Evolutionary conservation across 2,888 invertebrate species (phyloP).

Genomic region (Emmelina monodactyla): DNA sequence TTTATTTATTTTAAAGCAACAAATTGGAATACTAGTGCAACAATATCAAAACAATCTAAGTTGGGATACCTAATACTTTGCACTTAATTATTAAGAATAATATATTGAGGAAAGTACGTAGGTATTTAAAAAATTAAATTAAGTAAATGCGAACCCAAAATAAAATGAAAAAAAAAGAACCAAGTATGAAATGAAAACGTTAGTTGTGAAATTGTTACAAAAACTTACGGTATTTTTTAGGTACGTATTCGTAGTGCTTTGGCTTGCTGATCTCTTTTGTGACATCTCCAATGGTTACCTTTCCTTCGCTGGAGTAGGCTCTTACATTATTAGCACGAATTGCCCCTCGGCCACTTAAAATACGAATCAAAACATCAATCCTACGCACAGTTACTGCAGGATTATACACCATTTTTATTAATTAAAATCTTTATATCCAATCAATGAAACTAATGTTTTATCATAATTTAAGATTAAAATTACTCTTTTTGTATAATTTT

Average conservation of each 20-base stretch:
- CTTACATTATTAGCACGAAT: conserved; percentile 43
- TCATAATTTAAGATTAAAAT: neutral
- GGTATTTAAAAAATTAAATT: too few species aligned
- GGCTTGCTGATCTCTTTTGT: conserved; percentile 67
- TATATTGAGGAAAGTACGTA: too few species aligned
- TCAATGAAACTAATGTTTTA: neutral
- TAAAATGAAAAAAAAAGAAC: too few species aligned
- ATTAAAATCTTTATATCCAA: neutral
- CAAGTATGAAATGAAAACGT: too few species aligned
- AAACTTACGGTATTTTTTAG: conserved; percentile 82
- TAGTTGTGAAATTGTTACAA: too few species aligned
- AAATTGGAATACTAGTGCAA: too few species aligned
- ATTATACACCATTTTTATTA: conserved; percentile 33
- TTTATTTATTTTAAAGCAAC: too few species aligned
- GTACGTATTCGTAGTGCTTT: conserved; percentile 82
- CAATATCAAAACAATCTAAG: too few species aligned
- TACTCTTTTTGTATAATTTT: neutral
- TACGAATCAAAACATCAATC: conserved; percentile 59
- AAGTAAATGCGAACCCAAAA: too few species aligned
- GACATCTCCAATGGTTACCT: conserved; percentile 78
- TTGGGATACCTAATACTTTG: too few species aligned
- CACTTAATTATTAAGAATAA: too few species aligned
- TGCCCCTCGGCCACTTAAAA: conserved; percentile 44
- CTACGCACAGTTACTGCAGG: conserved; percentile 47
- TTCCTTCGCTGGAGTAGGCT: conserved; percentile 53